Evolutionary conservation across 2,888 invertebrate genomes (phyloP).

Genomic region (Apodemia hepburni): DNA sequence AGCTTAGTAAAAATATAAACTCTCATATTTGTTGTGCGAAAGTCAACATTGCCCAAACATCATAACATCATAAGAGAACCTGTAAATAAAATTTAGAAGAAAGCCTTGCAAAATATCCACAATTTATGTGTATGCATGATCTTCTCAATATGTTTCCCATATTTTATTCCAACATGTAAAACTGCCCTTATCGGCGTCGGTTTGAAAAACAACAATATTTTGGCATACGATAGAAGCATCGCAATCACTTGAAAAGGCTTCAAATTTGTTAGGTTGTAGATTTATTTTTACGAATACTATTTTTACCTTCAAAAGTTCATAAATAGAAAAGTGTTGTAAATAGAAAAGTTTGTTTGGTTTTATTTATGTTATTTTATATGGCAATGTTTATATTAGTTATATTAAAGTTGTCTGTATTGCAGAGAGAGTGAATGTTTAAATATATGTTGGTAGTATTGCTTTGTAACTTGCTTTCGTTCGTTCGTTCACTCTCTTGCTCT

Average conservation of each 20-base stretch:
- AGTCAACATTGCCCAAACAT: no score
- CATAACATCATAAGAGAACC: background rate
- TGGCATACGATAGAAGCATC: slow-evolving; percentile 33
- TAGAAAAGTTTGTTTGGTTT: no score
- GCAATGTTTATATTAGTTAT: background rate
- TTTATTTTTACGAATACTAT: no score
- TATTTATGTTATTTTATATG: background rate
- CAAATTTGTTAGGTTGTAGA: slow-evolving; percentile 22
- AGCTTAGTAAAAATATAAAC: no score
- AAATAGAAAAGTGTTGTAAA: no score
- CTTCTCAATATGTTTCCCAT: slow-evolving; percentile 5
- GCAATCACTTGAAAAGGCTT: slow-evolving; percentile 30
- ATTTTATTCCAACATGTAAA: slow-evolving; percentile 21
- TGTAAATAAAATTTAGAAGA: background rate
- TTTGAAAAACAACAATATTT: slow-evolving; percentile 34
- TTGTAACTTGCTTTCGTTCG: background rate
- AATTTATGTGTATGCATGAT: background rate
- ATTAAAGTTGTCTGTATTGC: background rate
- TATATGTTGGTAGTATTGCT: background rate
- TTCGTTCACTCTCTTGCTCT: background rate
- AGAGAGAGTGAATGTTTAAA: background rate
- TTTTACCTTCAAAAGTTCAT: no score
- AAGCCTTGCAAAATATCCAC: background rate
- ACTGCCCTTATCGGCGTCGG: slow-evolving; percentile 32
- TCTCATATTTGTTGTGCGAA: no score